phyloP scores from a whole-genome alignment of 2,797 vertebrate species.

The Momotus momota region DNA sequence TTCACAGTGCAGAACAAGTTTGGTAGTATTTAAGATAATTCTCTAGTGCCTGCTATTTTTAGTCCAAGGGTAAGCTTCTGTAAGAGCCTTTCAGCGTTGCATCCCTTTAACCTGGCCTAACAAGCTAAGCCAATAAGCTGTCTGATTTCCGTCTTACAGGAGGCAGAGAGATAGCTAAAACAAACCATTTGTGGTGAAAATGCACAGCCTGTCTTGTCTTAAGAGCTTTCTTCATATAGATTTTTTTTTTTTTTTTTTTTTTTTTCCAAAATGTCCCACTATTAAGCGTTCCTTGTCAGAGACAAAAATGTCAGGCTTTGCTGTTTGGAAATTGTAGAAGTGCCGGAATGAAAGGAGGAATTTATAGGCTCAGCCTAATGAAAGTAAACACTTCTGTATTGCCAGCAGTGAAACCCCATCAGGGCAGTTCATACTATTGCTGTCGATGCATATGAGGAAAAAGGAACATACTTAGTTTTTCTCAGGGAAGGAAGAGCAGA shows the following conservation, averaged over 20 bases:
- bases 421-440: conserved; percentile 49
- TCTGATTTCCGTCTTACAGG: conserved; percentile 79
- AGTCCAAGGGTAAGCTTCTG: conserved; percentile 91
- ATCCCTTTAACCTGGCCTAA: conserved; percentile 94
- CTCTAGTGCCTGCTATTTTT: conserved; percentile 92
- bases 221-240: conserved; percentile 74
- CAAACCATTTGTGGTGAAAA: conserved; percentile 79
- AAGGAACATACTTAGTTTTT: conserved; percentile 12
- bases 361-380: conserved; percentile 70
- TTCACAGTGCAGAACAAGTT: conserved; percentile 84
- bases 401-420: conserved; percentile 56
- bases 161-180: conserved; percentile 81
- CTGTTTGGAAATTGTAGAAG: conserved; percentile 72
- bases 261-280: conserved; percentile 30
- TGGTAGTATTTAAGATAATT: conserved; percentile 88
- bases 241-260: conserved; percentile 9
- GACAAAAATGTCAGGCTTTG: conserved; percentile 73
- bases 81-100: conserved; percentile 92
- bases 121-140: conserved; percentile 95
- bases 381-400: conserved; percentile 69
- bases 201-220: conserved; percentile 72
- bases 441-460: conserved; percentile 30
- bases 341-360: conserved; percentile 62
- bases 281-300: conserved; percentile 72
- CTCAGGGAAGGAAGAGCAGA: conserved; percentile 19